Evolutionary conservation across 2,113 vertebrate species (phyloP).

Genomic region (Halichoerus grypus): DNA sequence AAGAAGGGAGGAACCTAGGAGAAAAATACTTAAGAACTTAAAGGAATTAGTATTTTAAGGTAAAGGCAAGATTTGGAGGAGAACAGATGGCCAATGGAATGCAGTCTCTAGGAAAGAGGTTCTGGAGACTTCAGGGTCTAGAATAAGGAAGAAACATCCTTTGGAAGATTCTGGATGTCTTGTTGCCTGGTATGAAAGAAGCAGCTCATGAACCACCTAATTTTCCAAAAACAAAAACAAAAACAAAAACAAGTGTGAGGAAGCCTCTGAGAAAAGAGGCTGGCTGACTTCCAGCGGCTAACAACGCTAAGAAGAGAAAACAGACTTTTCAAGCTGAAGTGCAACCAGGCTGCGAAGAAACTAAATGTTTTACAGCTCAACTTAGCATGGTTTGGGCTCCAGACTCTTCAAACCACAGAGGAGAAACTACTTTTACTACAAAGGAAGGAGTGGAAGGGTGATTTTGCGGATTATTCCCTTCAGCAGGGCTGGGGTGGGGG

Average conservation of each 20-base stretch:
- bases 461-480: not conserved
- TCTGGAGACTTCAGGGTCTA: not conserved
- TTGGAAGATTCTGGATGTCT: not conserved
- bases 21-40: not conserved
- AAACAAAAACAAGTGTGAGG: not conserved
- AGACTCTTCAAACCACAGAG: accelerated
- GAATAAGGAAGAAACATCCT: not conserved
- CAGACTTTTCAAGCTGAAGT: not conserved
- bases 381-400: not conserved
- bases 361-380: not conserved
- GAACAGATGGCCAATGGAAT: not conserved
- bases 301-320: not conserved
- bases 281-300: not conserved
- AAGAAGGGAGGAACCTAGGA: not conserved
- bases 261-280: not conserved
- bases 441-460: not conserved
- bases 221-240: not conserved
- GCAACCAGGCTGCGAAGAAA: not conserved
- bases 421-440: not conserved
- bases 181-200: not conserved
- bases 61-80: not conserved
- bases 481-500: too few relatives aligned
- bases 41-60: not conserved
- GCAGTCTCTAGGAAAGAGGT: not conserved
- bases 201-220: not conserved